Conservation (phyloP, 2,113 vertebrate genomes). For the Pyxicephalus adspersus region DNA sequence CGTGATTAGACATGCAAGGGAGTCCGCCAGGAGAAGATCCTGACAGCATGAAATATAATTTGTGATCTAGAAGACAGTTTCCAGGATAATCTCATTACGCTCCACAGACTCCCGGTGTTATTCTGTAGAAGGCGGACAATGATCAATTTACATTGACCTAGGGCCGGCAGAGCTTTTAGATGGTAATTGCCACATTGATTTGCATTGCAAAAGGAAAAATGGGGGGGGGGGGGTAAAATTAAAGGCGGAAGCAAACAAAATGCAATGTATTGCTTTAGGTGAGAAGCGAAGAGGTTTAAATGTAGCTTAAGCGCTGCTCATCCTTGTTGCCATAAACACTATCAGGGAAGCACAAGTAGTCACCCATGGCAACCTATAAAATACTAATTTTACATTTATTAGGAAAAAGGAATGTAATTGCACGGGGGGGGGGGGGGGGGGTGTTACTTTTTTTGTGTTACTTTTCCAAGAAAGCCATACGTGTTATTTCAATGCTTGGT, state of each 20-base stretch:
- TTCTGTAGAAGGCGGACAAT: constrained; percentile 86
- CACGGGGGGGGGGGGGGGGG: no score
- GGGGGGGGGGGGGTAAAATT: constrained; percentile 71
- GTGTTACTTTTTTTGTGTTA: no score
- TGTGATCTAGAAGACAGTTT: constrained; percentile 83
- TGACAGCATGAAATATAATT: constrained; percentile 83
- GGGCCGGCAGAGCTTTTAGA: constrained; percentile 85
- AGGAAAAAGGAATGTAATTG: no score
- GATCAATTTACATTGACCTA: constrained; percentile 88
- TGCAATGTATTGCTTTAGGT: constrained; percentile 78
- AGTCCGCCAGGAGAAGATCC: constrained; percentile 71
- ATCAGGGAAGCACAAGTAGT: no score
- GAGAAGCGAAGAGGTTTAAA: constrained; percentile 66
- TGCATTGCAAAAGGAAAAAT: constrained; percentile 77
- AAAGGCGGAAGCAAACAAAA: constrained; percentile 84
- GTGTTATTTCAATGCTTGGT: no score
- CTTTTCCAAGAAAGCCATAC: no score
- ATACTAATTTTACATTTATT: no score
- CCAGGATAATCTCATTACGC: constrained; percentile 86
- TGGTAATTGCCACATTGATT: constrained; percentile 88
- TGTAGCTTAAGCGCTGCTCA: no score
- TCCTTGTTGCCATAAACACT: no score
- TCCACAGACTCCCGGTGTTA: constrained; percentile 83
- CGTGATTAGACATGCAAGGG: constrained; percentile 66
- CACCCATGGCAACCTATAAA: no score